Evolutionary conservation across 2,888 invertebrate genomes (phyloP).

Genomic region (Conistra vaccinii): DNA sequence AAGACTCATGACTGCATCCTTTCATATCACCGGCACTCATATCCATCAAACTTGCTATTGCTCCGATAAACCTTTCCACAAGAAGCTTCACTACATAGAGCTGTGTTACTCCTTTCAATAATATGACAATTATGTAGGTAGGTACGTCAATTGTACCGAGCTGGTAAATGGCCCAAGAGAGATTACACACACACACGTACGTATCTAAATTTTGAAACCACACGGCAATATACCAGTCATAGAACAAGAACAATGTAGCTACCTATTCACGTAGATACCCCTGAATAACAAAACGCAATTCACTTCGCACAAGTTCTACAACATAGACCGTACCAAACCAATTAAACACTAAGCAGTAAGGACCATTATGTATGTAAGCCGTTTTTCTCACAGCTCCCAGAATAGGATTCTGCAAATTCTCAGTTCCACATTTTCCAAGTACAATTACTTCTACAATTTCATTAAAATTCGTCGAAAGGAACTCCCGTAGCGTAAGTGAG

Average conservation of each 20-base stretch:
- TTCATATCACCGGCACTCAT: not conserved
- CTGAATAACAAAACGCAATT: not conserved
- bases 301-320: not conserved
- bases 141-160: not conserved
- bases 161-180: not conserved
- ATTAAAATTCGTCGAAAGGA: constrained; percentile 52
- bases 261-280: not conserved
- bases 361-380: constrained; percentile 41
- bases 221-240: not conserved
- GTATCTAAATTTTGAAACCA: not conserved
- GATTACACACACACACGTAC: not conserved
- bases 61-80: not conserved
- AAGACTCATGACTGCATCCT: not conserved
- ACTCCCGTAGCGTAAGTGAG: constrained; percentile 28
- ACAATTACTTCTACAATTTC: constrained; percentile 48
- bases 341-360: constrained; percentile 12
- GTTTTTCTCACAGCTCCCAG: constrained; percentile 34
- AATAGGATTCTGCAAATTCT: constrained; percentile 34
- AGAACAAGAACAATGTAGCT: not conserved
- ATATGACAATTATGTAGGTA: not conserved
- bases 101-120: not conserved
- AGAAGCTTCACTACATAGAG: not conserved
- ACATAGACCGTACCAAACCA: not conserved
- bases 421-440: constrained; percentile 9
- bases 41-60: not conserved